Evolutionary conservation across 1,140 invertebrate genomes (phyloP).

Genomic region (Caenorhabditis brenneri): DNA sequence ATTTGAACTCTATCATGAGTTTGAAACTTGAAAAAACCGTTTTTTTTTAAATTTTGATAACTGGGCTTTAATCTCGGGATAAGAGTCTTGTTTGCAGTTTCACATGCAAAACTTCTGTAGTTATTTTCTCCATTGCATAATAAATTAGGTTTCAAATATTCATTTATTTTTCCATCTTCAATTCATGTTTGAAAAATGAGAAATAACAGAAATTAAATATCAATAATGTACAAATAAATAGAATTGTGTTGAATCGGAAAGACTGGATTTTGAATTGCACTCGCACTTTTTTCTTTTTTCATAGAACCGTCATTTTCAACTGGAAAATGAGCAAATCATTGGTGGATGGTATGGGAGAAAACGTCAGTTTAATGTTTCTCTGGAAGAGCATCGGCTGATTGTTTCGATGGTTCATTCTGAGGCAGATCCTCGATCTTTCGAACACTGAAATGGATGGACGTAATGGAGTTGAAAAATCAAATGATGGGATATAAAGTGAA

Average conservation of each 20-base stretch:
- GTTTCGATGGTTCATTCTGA: conserved; percentile 15
- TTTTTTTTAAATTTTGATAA: too few species aligned
- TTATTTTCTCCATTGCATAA: too few species aligned
- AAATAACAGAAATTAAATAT: not conserved
- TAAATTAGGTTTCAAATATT: too few species aligned
- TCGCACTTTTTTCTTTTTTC: not conserved
- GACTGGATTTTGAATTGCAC: conserved; percentile 33
- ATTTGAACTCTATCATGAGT: too few species aligned
- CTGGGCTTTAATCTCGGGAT: too few species aligned
- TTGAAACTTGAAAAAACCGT: too few species aligned
- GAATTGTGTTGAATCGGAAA: not conserved
- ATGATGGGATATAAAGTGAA: too few species aligned
- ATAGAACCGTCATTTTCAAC: not conserved
- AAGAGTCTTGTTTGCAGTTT: too few species aligned
- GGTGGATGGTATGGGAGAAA: too few species aligned
- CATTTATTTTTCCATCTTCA: too few species aligned
- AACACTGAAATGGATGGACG: conserved; percentile 33
- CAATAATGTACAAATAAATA: conserved; percentile 16
- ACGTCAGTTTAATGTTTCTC: conserved; percentile 10
- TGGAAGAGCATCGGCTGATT: not conserved
- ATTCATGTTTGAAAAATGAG: too few species aligned
- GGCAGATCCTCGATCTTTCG: conserved; percentile 26
- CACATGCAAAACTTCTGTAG: too few species aligned
- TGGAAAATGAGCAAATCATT: not conserved
- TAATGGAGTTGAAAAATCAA: conserved; percentile 1